Percentiles rank a stretch among this genome's conserved stretches.
Evolutionary conservation across 2,113 vertebrate genomes (phyloP).

Genomic region (Cyrtonyx montezumae): DNA sequence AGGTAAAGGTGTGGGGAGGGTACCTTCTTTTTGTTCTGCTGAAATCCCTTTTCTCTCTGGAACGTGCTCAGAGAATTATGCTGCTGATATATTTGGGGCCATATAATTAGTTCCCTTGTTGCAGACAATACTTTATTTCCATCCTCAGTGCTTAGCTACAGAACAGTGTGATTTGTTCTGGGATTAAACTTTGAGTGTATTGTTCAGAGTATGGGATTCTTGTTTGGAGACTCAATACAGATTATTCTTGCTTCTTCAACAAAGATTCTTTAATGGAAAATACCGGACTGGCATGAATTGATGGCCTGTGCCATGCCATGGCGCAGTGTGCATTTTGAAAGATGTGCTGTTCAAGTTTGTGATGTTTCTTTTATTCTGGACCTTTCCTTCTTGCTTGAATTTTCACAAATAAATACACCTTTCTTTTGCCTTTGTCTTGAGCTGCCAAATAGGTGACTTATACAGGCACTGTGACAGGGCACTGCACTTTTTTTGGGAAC

Average conservation of each 20-base stretch:
- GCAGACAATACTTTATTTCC: neutral
- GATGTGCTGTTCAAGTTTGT: neutral
- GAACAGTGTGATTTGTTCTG: neutral
- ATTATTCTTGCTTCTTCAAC: neutral
- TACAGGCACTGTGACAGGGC: neutral
- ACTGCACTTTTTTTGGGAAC: neutral
- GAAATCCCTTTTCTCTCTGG: neutral
- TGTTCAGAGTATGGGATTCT: neutral
- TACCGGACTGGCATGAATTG: neutral
- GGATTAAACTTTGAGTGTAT: neutral
- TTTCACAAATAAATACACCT: neutral
- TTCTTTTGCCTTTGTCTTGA: neutral
- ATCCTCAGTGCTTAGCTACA: neutral
- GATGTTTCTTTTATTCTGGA: neutral
- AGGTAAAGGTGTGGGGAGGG: neutral
- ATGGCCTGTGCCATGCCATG: too few species aligned
- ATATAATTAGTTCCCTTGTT: neutral
- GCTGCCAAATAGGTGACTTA: neutral
- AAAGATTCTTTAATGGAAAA: neutral
- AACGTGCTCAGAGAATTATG: neutral
- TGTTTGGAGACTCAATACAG: neutral
- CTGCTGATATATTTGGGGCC: neutral
- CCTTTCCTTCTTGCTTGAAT: neutral
- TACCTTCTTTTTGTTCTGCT: neutral
- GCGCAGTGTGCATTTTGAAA: too few species aligned